Evolutionary conservation across 1,140 invertebrate species (phyloP).

Genomic region (Helicoverpa zea): DNA sequence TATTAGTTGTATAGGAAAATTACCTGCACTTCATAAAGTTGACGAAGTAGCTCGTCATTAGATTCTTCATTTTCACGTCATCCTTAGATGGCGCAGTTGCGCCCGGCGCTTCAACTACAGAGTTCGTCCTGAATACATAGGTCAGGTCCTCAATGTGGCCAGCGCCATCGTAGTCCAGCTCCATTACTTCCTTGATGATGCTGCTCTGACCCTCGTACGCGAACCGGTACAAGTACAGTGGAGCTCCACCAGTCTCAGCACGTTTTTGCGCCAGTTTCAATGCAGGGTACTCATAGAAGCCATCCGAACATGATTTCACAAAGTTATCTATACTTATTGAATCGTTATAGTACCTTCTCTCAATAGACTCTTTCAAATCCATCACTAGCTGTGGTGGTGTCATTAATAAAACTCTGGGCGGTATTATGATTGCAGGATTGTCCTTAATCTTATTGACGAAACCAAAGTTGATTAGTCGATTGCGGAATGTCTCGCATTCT

Average conservation of each 20-base stretch:
- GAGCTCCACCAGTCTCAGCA: conserved; percentile 55
- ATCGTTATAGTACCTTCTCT: conserved; percentile 66
- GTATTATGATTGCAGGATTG: conserved; percentile 60
- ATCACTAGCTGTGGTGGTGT: conserved; percentile 50
- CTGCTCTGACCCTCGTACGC: conserved; percentile 65
- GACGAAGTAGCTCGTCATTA: conserved; percentile 21
- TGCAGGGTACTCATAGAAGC: conserved; percentile 71
- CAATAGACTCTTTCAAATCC: conserved; percentile 57
- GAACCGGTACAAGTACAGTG: conserved; percentile 72
- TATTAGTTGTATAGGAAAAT: not conserved
- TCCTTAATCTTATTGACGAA: conserved; percentile 63
- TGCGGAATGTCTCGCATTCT: conserved; percentile 74
- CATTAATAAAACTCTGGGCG: conserved; percentile 61
- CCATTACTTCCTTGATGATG: conserved; percentile 60
- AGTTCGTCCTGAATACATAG: conserved; percentile 70
- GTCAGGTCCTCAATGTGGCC: conserved; percentile 77
- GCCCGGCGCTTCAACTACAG: conserved; percentile 52
- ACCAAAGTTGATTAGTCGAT: conserved; percentile 67
- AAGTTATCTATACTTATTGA: conserved; percentile 64
- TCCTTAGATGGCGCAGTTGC: conserved; percentile 41
- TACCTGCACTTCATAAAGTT: conserved; percentile 41
- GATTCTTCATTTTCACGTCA: conserved; percentile 14
- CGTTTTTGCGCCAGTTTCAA: conserved; percentile 66
- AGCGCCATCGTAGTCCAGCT: conserved; percentile 65
- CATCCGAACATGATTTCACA: conserved; percentile 66